These are phyloP conservation scores for Melinaea marsaeus DNA, from an alignment of 2,888 invertebrate species.

Conservation along the genomic window DNA sequence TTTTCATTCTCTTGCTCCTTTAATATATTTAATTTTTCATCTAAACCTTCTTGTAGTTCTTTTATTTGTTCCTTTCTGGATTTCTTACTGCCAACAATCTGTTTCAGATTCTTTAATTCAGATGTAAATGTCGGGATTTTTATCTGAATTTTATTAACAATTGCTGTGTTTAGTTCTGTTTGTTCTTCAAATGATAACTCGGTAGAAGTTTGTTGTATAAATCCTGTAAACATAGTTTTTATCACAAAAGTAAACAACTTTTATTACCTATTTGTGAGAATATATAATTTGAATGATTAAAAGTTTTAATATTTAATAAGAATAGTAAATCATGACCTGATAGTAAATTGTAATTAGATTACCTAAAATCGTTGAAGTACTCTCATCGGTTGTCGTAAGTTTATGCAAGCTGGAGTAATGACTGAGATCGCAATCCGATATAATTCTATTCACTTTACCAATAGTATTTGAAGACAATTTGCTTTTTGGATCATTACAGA, in stretches of 20 bases:
- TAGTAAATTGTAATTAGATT: conserved; percentile 23
- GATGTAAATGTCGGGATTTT: conserved; percentile 54
- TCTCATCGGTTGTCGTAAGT: conserved; percentile 61
- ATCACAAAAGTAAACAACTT: background rate
- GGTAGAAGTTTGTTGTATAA: conserved; percentile 54
- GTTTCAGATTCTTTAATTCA: conserved; percentile 53
- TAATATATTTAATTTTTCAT: conserved; percentile 56
- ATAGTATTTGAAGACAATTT: conserved; percentile 51
- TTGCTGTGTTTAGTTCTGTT: conserved; percentile 60
- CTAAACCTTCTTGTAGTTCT: conserved; percentile 54
- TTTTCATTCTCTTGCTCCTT: conserved; percentile 65
- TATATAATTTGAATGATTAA: background rate
- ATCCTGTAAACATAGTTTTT: conserved; percentile 46
- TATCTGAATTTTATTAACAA: conserved; percentile 57
- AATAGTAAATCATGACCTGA: background rate
- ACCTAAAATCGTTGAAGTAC: conserved; percentile 65
- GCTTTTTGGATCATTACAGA: conserved; percentile 47
- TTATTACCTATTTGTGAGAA: background rate
- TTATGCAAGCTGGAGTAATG: conserved; percentile 66
- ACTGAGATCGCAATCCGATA: conserved; percentile 62
- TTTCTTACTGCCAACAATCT: conserved; percentile 38
- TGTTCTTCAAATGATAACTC: conserved; percentile 69
- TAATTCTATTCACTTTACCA: conserved; percentile 62
- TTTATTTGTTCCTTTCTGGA: conserved; percentile 47
- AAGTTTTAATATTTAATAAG: background rate